Conservation (phyloP, 2,888 invertebrate species). For the Clostera curtula region DNA sequence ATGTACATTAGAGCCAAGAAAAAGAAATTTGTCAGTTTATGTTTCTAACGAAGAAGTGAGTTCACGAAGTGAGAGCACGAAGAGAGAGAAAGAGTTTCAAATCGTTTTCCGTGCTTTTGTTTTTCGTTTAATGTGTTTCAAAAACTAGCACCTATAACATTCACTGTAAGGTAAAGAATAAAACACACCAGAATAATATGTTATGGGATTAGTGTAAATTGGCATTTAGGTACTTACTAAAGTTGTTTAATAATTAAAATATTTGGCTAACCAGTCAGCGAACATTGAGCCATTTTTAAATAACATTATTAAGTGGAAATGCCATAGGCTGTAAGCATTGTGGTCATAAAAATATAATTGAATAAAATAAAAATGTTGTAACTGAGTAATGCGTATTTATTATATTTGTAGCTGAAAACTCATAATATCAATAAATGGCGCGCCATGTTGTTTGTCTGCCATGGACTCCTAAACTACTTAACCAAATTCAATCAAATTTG, state of each 20-base stretch:
- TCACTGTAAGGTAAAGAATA: slow-evolving; percentile 69
- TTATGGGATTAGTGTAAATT: slow-evolving; percentile 31
- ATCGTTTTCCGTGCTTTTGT: too few relatives aligned
- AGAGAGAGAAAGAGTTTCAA: too few relatives aligned
- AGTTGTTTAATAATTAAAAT: slow-evolving; percentile 22
- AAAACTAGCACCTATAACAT: slow-evolving; percentile 35
- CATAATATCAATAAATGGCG: too few relatives aligned
- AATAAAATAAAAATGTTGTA: slow-evolving; percentile 30
- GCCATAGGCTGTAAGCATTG: slow-evolving; percentile 26
- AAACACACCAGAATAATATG: slow-evolving; percentile 61
- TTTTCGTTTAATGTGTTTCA: slow-evolving; percentile 32
- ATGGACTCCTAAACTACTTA: too few relatives aligned
- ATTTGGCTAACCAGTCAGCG: slow-evolving; percentile 7
- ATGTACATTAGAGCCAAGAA: too few relatives aligned
- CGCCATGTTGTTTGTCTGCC: too few relatives aligned
- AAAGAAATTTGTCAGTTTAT: too few relatives aligned
- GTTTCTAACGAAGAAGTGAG: too few relatives aligned
- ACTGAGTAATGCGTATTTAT: slow-evolving; percentile 8
- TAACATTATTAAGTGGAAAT: slow-evolving; percentile 24
- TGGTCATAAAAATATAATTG: slow-evolving; percentile 25
- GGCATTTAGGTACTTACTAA: slow-evolving; percentile 22
- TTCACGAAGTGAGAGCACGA: too few relatives aligned
- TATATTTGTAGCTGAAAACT: too few relatives aligned
- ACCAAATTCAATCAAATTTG: too few relatives aligned
- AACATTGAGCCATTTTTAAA: slow-evolving; percentile 14